A percentile compares a stretch with the other conserved stretches of the same genome.
These are phyloP conservation scores for Hylia prasina DNA, from an alignment of 2,113 vertebrate genomes.

Conservation along the genomic window DNA sequence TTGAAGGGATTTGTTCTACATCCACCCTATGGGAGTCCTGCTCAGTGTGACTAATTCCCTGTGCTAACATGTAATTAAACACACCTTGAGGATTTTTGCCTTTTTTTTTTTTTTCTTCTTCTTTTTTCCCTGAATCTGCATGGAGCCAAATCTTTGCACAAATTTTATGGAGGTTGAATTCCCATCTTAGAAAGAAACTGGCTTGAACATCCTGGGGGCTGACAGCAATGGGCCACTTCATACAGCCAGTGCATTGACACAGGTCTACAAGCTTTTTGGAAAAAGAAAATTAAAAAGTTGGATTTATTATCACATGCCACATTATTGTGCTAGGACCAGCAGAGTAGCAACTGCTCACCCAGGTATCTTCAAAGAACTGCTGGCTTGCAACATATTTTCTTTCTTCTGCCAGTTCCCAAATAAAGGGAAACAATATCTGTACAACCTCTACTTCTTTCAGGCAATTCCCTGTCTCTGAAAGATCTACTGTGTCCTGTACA, in stretches of 20 bases:
- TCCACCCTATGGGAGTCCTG: background rate
- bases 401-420: background rate
- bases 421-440: background rate
- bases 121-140: background rate
- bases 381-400: background rate
- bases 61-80: background rate
- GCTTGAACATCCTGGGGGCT: background rate
- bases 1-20: background rate
- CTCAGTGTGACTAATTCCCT: background rate
- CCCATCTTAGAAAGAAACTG: background rate
- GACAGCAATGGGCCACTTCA: background rate
- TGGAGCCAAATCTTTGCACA: background rate
- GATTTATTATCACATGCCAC: background rate
- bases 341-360: background rate
- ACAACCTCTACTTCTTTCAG: background rate
- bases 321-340: background rate
- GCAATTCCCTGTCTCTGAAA: background rate
- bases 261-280: background rate
- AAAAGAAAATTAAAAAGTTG: background rate
- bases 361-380: background rate
- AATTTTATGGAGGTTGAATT: background rate
- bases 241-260: fast-evolving
- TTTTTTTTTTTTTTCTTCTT: fast-evolving
- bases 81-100: background rate
- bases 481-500: background rate